Conservation (phyloP, 2,113 vertebrate genomes). For the Neolamprologus fasciatus region DNA sequence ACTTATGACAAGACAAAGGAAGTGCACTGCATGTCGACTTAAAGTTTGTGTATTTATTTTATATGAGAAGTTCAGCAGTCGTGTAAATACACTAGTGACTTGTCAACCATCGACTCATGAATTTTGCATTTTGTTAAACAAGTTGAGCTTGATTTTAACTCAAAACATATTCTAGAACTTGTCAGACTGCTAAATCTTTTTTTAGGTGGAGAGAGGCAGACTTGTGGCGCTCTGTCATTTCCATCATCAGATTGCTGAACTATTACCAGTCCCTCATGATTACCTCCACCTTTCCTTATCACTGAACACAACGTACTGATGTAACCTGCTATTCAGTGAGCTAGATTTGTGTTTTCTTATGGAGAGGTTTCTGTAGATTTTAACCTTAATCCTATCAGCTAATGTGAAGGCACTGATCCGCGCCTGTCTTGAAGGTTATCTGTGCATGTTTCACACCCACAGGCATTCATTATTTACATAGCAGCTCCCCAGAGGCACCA, state of each 20-base stretch:
- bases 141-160: not conserved
- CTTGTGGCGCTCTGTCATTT: slow-evolving; percentile 18
- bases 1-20: not conserved
- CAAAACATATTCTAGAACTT: not conserved
- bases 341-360: slow-evolving; percentile 57
- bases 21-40: not conserved
- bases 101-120: not conserved
- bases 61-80: not conserved
- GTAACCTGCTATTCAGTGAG: slow-evolving; percentile 37
- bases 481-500: slow-evolving; percentile 54
- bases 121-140: not conserved
- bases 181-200: not conserved
- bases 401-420: slow-evolving; percentile 70
- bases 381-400: slow-evolving; percentile 73
- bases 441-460: slow-evolving; percentile 66
- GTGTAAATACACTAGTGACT: not conserved
- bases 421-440: slow-evolving; percentile 74
- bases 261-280: slow-evolving; percentile 34
- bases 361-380: slow-evolving; percentile 65
- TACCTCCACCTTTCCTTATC: slow-evolving; percentile 48
- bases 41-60: not conserved
- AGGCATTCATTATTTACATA: slow-evolving; percentile 73
- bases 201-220: slow-evolving; percentile 6
- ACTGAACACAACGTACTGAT: slow-evolving; percentile 35
- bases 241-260: slow-evolving; percentile 39